Percentiles rank a stretch among this genome's conserved stretches.
Evolutionary conservation across 2,797 vertebrate species (phyloP).

Genomic region (Hemitrygon akajei): DNA sequence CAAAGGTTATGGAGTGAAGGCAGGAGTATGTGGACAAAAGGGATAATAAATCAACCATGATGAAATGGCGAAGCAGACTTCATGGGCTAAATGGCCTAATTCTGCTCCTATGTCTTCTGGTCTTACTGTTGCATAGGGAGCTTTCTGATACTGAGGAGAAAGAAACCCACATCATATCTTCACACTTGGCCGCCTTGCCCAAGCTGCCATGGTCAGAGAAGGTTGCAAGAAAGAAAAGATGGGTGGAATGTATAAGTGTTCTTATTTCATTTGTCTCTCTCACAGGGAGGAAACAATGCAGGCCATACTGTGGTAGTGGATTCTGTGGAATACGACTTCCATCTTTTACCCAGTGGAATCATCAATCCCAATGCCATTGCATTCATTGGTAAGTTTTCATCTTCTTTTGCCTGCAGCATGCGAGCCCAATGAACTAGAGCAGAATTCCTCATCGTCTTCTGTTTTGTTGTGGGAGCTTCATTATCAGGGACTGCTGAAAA

Average conservation of each 20-base stretch:
- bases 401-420: neutral
- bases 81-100: too few relatives aligned
- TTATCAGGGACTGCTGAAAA: neutral
- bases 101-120: too few relatives aligned
- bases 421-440: neutral
- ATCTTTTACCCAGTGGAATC: slow-evolving; percentile 96
- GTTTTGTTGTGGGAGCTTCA: neutral
- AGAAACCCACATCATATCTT: neutral
- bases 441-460: neutral
- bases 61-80: too few relatives aligned
- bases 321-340: slow-evolving; percentile 95
- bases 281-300: slow-evolving; percentile 93
- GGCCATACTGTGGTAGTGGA: slow-evolving; percentile 96
- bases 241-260: neutral
- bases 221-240: neutral
- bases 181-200: neutral
- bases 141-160: neutral
- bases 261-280: slow-evolving; percentile 36
- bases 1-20: too few relatives aligned
- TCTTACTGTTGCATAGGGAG: neutral
- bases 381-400: slow-evolving; percentile 80
- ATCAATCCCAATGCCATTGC: slow-evolving; percentile 93
- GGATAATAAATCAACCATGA: too few relatives aligned
- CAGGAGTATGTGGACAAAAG: too few relatives aligned
- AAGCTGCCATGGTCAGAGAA: neutral